Evolutionary conservation across 2,113 vertebrate genomes (phyloP).

Genomic region (Siphamia tubifer): DNA sequence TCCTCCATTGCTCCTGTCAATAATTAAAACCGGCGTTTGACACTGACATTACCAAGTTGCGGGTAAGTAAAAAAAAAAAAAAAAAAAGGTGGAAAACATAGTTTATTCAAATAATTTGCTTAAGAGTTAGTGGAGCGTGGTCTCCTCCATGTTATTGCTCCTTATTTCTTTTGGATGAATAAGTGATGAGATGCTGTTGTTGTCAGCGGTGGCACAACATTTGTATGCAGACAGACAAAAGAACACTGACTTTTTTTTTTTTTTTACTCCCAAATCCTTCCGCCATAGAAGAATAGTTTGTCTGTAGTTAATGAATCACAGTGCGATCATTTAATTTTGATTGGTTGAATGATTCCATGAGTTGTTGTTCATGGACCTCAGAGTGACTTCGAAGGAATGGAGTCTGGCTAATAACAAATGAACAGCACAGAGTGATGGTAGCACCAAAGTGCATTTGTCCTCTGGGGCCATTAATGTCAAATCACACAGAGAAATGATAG

Average conservation of each 20-base stretch:
- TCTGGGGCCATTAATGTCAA: constrained; percentile 53
- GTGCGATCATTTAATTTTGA: constrained; percentile 54
- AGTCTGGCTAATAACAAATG: constrained; percentile 52
- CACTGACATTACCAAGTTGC: constrained; percentile 8
- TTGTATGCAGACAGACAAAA: constrained; percentile 17
- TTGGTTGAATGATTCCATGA: constrained; percentile 26
- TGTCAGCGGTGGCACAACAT: not conserved
- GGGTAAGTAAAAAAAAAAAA: constrained; percentile 4
- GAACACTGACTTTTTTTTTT: not conserved
- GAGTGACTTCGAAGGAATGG: constrained; percentile 54
- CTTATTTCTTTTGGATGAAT: constrained; percentile 50
- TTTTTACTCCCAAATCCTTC: not conserved
- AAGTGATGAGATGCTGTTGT: constrained; percentile 42
- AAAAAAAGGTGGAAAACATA: not conserved
- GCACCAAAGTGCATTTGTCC: constrained; percentile 51
- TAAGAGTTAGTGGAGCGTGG: constrained; percentile 14
- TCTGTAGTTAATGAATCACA: constrained; percentile 58
- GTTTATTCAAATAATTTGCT: constrained; percentile 34
- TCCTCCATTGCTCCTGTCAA: not conserved
- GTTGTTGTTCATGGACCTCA: constrained; percentile 34
- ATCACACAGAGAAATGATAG: constrained; percentile 37
- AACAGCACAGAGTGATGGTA: constrained; percentile 33
- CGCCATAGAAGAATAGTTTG: constrained; percentile 28
- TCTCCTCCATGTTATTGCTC: not conserved
- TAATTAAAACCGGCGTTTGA: constrained; percentile 31